Percentiles rank a stretch among this genome's conserved stretches.
phyloP scores from a whole-genome alignment of 2,113 vertebrate species.

The Laticauda laticaudata region DNA sequence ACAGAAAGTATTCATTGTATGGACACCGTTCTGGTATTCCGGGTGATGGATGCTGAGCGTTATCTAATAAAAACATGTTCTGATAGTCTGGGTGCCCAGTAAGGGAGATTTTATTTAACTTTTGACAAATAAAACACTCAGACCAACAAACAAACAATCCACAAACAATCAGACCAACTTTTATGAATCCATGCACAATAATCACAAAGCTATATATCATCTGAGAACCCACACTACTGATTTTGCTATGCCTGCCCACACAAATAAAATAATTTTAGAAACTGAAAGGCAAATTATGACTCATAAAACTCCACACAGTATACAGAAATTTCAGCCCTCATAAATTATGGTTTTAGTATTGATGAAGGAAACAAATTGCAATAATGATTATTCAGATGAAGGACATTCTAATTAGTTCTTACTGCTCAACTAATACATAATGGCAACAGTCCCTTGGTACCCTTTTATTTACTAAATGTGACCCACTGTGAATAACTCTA shows the following conservation, averaged over 20 bases:
- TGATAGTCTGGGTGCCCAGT: background rate
- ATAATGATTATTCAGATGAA: conserved; percentile 33
- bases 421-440: conserved; percentile 8
- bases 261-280: conserved; percentile 10
- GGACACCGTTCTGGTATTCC: background rate
- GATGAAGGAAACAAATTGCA: conserved; percentile 29
- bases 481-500: background rate
- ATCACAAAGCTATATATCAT: background rate
- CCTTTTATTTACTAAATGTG: conserved; percentile 17
- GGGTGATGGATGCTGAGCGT: background rate
- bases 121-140: background rate
- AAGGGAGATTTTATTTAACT: background rate
- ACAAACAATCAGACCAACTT: background rate
- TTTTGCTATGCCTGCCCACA: background rate
- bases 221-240: background rate
- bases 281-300: background rate
- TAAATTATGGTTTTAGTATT: conserved; percentile 7
- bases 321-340: conserved; percentile 13
- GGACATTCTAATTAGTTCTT: conserved; percentile 24
- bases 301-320: conserved; percentile 21
- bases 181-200: background rate
- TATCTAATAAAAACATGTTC: background rate
- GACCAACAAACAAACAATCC: background rate
- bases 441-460: background rate
- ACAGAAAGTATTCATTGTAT: background rate